phyloP scores from a whole-genome alignment of 2,797 vertebrate genomes.

The Buceros bicornis region DNA sequence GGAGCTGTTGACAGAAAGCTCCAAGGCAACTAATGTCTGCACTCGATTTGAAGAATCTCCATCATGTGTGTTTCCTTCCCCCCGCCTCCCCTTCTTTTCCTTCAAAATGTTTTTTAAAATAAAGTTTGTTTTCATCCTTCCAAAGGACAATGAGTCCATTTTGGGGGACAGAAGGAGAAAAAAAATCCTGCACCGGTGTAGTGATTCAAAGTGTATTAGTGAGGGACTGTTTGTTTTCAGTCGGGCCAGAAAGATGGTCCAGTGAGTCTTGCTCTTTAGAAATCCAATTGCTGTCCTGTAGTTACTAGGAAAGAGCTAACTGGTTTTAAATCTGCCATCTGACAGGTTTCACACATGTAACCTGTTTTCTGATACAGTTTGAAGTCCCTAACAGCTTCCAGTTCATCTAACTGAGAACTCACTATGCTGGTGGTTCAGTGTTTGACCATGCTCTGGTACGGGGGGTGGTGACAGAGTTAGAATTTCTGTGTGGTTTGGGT shows the following conservation, averaged over 20 bases:
- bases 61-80: constrained; percentile 86
- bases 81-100: not conserved
- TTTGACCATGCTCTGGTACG: not conserved
- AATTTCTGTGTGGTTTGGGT: not conserved
- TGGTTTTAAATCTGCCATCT: not conserved
- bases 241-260: not conserved
- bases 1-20: constrained; percentile 95
- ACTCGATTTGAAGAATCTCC: constrained; percentile 97
- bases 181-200: fast-evolving
- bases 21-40: constrained; percentile 94
- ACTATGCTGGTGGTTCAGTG: not conserved
- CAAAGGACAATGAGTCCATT: not conserved
- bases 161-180: not conserved
- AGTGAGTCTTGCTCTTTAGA: not conserved
- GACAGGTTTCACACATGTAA: not conserved
- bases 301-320: not conserved
- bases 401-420: not conserved
- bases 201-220: not conserved
- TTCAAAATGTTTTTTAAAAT: not conserved
- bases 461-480: not conserved
- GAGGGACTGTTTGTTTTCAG: not conserved
- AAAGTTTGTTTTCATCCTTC: not conserved
- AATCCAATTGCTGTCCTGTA: not conserved
- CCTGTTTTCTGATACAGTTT: not conserved
- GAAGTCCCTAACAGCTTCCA: not conserved